A percentile compares a stretch with the other conserved stretches of the same genome.
phyloP scores from a whole-genome alignment of 2,888 invertebrate genomes.

The Amaurobius ferox region DNA sequence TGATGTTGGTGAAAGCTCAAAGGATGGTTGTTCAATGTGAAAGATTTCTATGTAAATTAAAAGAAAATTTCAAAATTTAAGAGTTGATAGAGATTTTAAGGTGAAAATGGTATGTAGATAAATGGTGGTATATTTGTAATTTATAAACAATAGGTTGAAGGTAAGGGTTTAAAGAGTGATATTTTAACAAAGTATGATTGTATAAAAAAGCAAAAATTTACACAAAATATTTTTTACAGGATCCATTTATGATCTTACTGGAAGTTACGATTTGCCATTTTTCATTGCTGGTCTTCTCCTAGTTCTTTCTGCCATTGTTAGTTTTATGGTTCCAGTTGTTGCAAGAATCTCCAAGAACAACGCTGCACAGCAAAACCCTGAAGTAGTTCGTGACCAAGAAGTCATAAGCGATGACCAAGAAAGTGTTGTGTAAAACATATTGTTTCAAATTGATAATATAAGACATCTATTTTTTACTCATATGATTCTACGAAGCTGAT shows the following conservation, averaged over 20 bases:
- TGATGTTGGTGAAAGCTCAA: too few species aligned
- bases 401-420: conserved; percentile 64
- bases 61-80: too few species aligned
- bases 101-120: too few species aligned
- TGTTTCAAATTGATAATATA: not conserved
- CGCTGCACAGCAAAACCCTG: conserved; percentile 1
- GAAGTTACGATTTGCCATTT: conserved; percentile 92
- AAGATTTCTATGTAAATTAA: too few species aligned
- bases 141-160: too few species aligned
- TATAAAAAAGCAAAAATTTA: too few species aligned
- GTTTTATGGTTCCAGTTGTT: conserved; percentile 79
- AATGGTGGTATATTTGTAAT: too few species aligned
- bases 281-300: conserved; percentile 94
- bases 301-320: conserved; percentile 90
- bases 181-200: too few species aligned
- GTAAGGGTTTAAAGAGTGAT: too few species aligned
- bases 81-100: too few species aligned
- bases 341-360: conserved; percentile 31
- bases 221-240: conserved; percentile 92
- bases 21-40: too few species aligned
- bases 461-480: not conserved
- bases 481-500: conserved; percentile 9
- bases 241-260: conserved; percentile 91
- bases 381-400: conserved; percentile 41
- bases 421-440: conserved; percentile 49